Evolutionary conservation across 2,797 vertebrate genomes (phyloP).

Genomic region (Euthynnus affinis): DNA sequence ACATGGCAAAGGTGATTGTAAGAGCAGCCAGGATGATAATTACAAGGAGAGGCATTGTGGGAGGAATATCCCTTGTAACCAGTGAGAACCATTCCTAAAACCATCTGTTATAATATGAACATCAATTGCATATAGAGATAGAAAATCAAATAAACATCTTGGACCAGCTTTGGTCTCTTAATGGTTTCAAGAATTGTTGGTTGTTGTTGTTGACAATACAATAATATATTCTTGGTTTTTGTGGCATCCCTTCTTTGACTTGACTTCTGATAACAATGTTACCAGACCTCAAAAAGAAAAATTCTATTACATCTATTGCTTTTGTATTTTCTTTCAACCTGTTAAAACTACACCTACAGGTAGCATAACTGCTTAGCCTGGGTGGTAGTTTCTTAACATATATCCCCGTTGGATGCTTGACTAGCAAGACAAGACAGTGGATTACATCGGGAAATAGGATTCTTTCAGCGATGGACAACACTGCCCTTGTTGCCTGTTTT

Average conservation of each 20-base stretch:
- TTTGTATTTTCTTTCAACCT: background rate
- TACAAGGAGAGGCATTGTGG: background rate
- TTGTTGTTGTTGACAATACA: background rate
- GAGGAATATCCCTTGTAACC: background rate
- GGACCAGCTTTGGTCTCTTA: background rate
- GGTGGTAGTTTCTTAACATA: slow-evolving; percentile 48
- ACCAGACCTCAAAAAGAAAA: background rate
- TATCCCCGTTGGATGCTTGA: slow-evolving; percentile 47
- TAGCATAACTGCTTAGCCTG: slow-evolving; percentile 3
- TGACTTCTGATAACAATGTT: background rate
- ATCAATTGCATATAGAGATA: background rate
- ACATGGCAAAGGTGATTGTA: slow-evolving; percentile 34
- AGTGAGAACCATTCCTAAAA: background rate
- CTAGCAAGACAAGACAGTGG: slow-evolving; percentile 41
- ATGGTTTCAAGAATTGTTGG: background rate
- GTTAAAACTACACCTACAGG: background rate
- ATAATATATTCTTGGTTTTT: background rate
- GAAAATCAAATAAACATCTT: background rate
- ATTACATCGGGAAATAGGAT: slow-evolving; percentile 56
- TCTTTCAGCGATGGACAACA: slow-evolving; percentile 45
- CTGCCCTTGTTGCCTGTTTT: background rate
- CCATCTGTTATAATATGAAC: background rate
- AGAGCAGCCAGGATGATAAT: slow-evolving; percentile 26
- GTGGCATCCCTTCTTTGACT: background rate
- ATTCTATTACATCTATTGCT: background rate